A percentile compares a stretch with the other conserved stretches of the same genome.
These are phyloP conservation scores for Pachyrhynchus sulphureomaculatus DNA, from an alignment of 1,140 invertebrate species.

Conservation along the genomic window DNA sequence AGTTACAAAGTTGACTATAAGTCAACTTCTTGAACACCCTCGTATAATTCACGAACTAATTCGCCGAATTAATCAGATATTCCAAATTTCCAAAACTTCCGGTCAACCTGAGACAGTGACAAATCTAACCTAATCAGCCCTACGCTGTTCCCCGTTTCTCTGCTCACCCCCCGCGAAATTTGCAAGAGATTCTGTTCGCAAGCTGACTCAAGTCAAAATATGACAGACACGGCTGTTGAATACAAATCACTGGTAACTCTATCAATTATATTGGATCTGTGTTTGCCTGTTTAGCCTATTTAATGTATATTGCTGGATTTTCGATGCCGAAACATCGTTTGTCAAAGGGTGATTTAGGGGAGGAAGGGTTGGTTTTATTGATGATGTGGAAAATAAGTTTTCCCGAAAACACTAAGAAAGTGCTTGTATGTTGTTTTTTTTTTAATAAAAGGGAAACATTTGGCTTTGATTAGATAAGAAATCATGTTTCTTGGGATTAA, in stretches of 20 bases:
- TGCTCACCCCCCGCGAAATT: slow-evolving; percentile 6
- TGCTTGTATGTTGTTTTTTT: no score
- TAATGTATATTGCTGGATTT: slow-evolving; percentile 15
- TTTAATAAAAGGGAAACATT: no score
- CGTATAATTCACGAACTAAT: background rate
- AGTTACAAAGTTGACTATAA: no score
- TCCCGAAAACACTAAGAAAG: no score
- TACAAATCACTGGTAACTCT: slow-evolving; percentile 28
- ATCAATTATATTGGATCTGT: slow-evolving; percentile 28
- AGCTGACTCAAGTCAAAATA: slow-evolving; percentile 26
- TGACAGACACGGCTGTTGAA: slow-evolving; percentile 26
- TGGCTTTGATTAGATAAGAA: no score
- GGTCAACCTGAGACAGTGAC: slow-evolving; percentile 28
- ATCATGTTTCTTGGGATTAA: no score
- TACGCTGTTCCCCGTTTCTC: background rate
- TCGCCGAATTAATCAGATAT: slow-evolving; percentile 11
- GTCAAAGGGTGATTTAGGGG: slow-evolving; percentile 11
- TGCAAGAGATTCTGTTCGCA: slow-evolving; percentile 26
- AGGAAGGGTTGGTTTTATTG: background rate
- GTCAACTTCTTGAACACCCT: no score
- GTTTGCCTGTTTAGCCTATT: slow-evolving; percentile 20
- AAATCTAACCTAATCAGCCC: slow-evolving; percentile 29
- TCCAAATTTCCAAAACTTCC: slow-evolving; percentile 24
- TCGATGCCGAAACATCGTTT: slow-evolving; percentile 15
- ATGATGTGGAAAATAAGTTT: background rate